Conservation (phyloP, 2,113 vertebrate genomes). For the Penelope pileata region DNA sequence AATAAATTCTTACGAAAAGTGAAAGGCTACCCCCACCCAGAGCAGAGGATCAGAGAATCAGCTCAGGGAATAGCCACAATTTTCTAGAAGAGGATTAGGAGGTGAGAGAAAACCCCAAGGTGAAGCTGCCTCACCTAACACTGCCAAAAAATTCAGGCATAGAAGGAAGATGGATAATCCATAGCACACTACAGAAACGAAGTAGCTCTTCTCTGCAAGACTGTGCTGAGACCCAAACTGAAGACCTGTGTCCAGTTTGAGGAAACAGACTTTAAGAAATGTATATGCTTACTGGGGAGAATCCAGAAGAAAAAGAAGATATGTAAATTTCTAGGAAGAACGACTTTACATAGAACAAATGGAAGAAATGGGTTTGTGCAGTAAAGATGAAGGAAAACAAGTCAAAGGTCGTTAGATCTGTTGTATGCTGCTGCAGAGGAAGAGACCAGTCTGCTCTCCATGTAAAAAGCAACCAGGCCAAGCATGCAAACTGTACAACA, state of each 20-base stretch:
- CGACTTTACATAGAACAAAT: background rate
- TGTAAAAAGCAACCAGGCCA: background rate
- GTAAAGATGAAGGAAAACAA: background rate
- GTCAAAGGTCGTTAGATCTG: fast-evolving
- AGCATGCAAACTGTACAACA: background rate
- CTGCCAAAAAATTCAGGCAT: background rate
- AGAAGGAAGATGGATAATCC: background rate
- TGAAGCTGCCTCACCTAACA: background rate
- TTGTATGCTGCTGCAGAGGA: background rate
- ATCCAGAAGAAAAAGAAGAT: background rate
- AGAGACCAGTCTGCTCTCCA: background rate
- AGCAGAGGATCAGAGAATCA: background rate
- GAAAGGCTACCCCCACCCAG: background rate
- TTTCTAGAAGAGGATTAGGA: background rate
- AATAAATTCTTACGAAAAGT: background rate
- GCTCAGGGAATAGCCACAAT: background rate
- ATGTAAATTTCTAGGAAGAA: background rate
- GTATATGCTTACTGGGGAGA: background rate
- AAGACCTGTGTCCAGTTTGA: fast-evolving
- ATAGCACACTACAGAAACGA: background rate
- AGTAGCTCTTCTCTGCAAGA: background rate
- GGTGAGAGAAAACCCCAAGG: background rate
- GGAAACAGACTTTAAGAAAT: background rate
- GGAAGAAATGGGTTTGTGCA: background rate
- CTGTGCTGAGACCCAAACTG: background rate